Base-by-base conservation (phyloP, 2,113 vertebrate genomes). In the Corythaeola cristata region DNA sequence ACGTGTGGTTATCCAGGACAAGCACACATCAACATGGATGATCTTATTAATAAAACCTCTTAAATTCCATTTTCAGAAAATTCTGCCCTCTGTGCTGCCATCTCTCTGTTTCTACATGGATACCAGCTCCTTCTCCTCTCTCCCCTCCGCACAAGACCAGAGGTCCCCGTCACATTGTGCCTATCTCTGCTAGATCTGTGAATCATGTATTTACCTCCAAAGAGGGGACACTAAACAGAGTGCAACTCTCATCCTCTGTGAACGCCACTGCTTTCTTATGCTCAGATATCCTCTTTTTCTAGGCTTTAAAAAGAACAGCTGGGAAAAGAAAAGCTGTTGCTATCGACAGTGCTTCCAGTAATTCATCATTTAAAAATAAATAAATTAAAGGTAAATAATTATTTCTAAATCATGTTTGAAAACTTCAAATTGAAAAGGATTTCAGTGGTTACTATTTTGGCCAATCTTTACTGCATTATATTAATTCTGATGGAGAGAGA, bases 131-230 rank as follows among this genome's bases (percentile, higher is more conserved):
- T n/a, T 9, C 9, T 58, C 35, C 15, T 41, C 50, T 75, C 44
- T n/a, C 24, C 52, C 3, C n/a, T 49, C 32, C 3, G 0, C 33
- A 23, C 7, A 55, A 66, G 28, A 28, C 14, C 47, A 74, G 55
- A 41, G 53, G 26, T 50, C 9, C 47, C 39, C 41, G 44, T 30
- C 37, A 32, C 79, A 16, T 53, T 28, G 9, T 10, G 7, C 39
- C 53, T 53, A 2, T 5, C n/a, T 52, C 30, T 39, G 15, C 21
- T 52, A 2, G 3, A 20, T 3, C 37, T 23, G 20, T 15, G 17
- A 32, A 20, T 28, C 33, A 3, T 1, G 19, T 7, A 35, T 7
- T 20, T 0, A 0, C 26, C 33, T 44, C 32, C 44, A n/a, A 37
- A 50, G 14, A 30, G 52, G 16, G 7, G 59, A 35, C 26, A 10